phyloP scores from a whole-genome alignment of 2,888 invertebrate genomes.

The Osmoderma eremita region DNA sequence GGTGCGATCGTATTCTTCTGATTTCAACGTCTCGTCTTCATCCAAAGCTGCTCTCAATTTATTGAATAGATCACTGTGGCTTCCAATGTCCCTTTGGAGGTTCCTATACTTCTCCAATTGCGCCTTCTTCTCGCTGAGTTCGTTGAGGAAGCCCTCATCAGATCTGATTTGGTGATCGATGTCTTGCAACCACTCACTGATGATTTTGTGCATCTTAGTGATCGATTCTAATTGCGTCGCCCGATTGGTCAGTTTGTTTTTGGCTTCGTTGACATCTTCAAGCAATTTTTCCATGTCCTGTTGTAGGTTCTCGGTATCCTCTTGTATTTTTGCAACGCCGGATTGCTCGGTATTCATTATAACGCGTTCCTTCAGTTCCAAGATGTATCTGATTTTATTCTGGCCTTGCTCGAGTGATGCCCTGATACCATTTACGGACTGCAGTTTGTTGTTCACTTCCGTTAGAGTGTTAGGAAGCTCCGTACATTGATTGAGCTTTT shows the following conservation, averaged over 20 bases:
- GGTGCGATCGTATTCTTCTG: slow-evolving; percentile 75
- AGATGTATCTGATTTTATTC: slow-evolving; percentile 82
- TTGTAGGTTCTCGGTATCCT: slow-evolving; percentile 89
- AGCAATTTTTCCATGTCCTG: slow-evolving; percentile 90
- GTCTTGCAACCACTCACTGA: slow-evolving; percentile 90
- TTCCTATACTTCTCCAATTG: slow-evolving; percentile 87
- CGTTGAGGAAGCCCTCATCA: slow-evolving; percentile 79
- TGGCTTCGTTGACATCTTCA: slow-evolving; percentile 81
- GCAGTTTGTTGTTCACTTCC: slow-evolving; percentile 87
- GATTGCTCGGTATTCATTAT: slow-evolving; percentile 91
- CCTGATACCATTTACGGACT: slow-evolving; percentile 87
- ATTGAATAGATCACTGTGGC: slow-evolving; percentile 81
- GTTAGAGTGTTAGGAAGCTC: slow-evolving; percentile 82
- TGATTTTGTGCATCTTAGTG: slow-evolving; percentile 82
- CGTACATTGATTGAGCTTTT: slow-evolving; percentile 83
- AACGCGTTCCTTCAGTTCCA: slow-evolving; percentile 92
- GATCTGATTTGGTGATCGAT: slow-evolving; percentile 84
- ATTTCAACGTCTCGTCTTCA: slow-evolving; percentile 70
- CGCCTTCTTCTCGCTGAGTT: slow-evolving; percentile 90
- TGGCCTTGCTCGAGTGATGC: slow-evolving; percentile 94
- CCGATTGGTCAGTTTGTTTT: slow-evolving; percentile 78
- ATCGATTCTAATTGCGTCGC: slow-evolving; percentile 87
- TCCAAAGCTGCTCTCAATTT: slow-evolving; percentile 78
- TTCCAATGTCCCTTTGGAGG: slow-evolving; percentile 82
- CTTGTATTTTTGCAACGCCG: slow-evolving; percentile 89